Conservation (phyloP, 2,113 vertebrate genomes). For the Cynopterus brachyotis region DNA sequence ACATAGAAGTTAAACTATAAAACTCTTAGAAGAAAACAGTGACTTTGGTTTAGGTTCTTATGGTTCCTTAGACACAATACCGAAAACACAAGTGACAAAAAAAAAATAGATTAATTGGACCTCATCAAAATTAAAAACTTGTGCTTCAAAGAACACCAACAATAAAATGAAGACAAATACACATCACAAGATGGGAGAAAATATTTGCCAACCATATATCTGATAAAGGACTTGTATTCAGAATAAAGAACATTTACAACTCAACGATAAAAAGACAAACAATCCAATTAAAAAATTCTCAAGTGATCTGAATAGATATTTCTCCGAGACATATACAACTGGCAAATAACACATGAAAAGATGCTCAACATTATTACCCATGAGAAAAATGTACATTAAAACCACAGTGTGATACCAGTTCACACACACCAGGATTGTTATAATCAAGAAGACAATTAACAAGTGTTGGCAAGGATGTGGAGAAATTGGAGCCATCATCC, state of each 20-base stretch:
- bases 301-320: constrained; percentile 26
- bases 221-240: background rate
- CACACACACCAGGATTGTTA: background rate
- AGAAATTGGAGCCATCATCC: background rate
- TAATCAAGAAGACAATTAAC: constrained; percentile 16
- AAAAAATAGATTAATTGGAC: background rate
- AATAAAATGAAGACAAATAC: constrained; percentile 29
- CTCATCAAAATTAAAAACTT: constrained; percentile 3
- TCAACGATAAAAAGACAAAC: constrained; percentile 40
- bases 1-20: constrained; percentile 27
- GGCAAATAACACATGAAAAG: background rate
- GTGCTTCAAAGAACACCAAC: background rate
- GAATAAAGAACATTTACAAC: background rate
- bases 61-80: constrained; percentile 5
- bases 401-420: background rate
- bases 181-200: background rate
- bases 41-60: background rate
- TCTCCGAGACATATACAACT: background rate
- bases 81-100: background rate
- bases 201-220: background rate
- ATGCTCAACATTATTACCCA: background rate
- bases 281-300: background rate
- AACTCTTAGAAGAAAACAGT: background rate
- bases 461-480: constrained; percentile 5
- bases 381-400: background rate